Conservation (phyloP, 2,113 vertebrate genomes). For the Strix aluco region DNA sequence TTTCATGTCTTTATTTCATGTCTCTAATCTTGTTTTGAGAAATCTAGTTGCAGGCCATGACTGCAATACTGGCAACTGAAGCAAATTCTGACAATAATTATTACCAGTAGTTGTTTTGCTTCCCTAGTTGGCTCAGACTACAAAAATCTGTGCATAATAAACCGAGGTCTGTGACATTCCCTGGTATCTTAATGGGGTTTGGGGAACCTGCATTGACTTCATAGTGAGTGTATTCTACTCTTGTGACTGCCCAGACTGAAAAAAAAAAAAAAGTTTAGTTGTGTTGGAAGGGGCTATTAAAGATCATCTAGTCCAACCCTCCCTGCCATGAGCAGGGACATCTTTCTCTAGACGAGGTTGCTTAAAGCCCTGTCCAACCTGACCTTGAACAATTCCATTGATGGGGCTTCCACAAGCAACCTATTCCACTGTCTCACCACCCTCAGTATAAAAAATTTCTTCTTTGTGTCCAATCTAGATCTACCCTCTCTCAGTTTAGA, state of each 20-base stretch:
- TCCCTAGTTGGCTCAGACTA: not conserved
- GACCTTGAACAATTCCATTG: not conserved
- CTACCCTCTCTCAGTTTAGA: not conserved
- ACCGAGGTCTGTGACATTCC: not conserved
- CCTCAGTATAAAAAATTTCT: not conserved
- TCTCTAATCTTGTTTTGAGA: not conserved
- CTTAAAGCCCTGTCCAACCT: not conserved
- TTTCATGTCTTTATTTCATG: not conserved
- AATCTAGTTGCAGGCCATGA: not conserved
- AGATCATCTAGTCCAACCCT: not conserved
- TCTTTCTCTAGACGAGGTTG: not conserved
- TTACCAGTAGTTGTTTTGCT: not conserved
- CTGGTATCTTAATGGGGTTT: not conserved
- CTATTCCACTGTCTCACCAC: not conserved
- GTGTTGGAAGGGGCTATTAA: not conserved
- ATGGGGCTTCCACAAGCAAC: not conserved
- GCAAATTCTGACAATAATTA: not conserved
- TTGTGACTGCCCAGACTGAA: not conserved
- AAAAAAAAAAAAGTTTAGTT: too few species aligned
- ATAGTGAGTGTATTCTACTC: not conserved
- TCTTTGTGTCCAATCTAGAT: not conserved
- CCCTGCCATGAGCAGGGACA: not conserved
- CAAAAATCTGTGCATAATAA: not conserved
- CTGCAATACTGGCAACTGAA: not conserved
- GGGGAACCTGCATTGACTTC: not conserved